Conservation (phyloP, 1,140 invertebrate genomes). For the Cepaea nemoralis region DNA sequence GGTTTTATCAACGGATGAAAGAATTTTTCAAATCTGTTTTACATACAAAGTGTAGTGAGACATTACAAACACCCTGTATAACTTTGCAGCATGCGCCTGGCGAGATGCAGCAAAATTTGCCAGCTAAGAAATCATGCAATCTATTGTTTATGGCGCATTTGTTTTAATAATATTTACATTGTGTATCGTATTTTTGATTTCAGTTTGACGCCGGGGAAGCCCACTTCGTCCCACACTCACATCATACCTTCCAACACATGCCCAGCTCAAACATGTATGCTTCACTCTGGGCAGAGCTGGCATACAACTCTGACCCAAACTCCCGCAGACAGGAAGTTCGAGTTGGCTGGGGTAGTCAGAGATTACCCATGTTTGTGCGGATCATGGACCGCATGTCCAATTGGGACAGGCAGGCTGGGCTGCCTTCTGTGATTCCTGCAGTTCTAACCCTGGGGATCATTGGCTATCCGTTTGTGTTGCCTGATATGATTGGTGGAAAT, state of each 20-base stretch:
- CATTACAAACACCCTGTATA: too few relatives aligned
- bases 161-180: too few relatives aligned
- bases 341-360: slow-evolving; percentile 83
- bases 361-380: slow-evolving; percentile 83
- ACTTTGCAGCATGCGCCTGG: too few relatives aligned
- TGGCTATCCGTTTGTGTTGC: slow-evolving; percentile 87
- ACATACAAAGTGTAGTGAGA: too few relatives aligned
- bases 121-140: too few relatives aligned
- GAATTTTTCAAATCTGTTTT: too few relatives aligned
- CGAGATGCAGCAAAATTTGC: too few relatives aligned
- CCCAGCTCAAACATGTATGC: slow-evolving; percentile 44
- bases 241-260: slow-evolving; percentile 53
- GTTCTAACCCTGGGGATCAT: slow-evolving; percentile 84
- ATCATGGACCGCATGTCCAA: slow-evolving; percentile 88
- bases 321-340: slow-evolving; percentile 73
- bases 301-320: slow-evolving; percentile 35
- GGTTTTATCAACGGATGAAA: too few relatives aligned
- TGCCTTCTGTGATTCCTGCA: slow-evolving; percentile 85
- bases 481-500: slow-evolving; percentile 94
- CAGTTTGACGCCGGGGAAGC: slow-evolving; percentile 90
- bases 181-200: too few relatives aligned
- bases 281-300: slow-evolving; percentile 42
- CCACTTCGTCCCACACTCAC: slow-evolving; percentile 81
- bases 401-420: slow-evolving; percentile 85
- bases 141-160: too few relatives aligned